Base-by-base conservation (phyloP, 2,888 invertebrate genomes). In the Parasteatoda lunata region DNA sequence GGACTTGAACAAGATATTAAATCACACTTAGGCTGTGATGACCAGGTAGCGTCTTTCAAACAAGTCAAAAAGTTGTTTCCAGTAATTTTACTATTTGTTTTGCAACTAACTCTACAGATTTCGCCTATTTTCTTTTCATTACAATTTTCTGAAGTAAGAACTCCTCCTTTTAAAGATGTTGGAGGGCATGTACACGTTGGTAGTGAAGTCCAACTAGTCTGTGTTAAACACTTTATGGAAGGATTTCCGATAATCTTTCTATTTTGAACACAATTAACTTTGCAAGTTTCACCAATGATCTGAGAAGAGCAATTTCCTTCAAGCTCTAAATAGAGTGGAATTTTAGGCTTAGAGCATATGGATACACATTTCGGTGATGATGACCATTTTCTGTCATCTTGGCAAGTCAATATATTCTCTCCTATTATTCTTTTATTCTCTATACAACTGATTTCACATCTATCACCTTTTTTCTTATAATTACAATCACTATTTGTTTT, bases 401-500 rank as follows among this genome's bases (percentile, higher is more conserved):
- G 66, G 30, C 80, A 80, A 8, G 4, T n/a, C 5, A 73, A 65
- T 47, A 30, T 72, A 65, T 66, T 52, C 11, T 30, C 64, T 3
- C 66, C 66, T 8, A 72, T 66, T 48, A 73, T 11, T n/a, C 7
- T 30, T 13, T 13, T 11, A 11, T 45, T 72, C 7, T 65, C 13
- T n/a, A 5, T 66, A 51, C 80, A 80, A 4, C 51, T 49, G 5
- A 80, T 5, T 13, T n/a, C 48, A 52, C 80, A 80, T n/a, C 45
- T 80, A 51, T 65, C 51, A 0, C 72, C 52, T 1, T 13, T 49
- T 15, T 5, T 0, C 11, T 11, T 30, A 13, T 49, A 8, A n/a
- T 8, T 65, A 9, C 80, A 80, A 51, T 52, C 47, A 9, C 13
- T 4, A 7, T n/a, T 65, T 6, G 30, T 8, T 13, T 13, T 15